phyloP scores from a whole-genome alignment of 2,888 invertebrate genomes.

The Deilephila porcellus region DNA sequence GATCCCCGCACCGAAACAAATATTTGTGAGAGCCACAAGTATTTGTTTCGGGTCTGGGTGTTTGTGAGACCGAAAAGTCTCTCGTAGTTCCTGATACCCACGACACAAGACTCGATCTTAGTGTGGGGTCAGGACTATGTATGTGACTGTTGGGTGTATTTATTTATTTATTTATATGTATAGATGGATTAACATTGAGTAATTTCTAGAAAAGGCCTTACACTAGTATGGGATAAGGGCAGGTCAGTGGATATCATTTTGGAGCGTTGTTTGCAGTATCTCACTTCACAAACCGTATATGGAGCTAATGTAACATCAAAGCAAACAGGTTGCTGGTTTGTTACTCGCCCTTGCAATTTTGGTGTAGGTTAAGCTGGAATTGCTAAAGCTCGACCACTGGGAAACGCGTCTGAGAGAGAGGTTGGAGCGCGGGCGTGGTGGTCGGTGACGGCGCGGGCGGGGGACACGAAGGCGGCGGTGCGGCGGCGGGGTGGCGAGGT shows the following conservation, averaged over 20 bases:
- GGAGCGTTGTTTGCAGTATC: background rate
- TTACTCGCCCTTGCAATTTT: slow-evolving; percentile 68
- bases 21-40: too few relatives aligned
- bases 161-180: too few relatives aligned
- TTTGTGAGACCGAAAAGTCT: too few relatives aligned
- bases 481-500: slow-evolving; percentile 42
- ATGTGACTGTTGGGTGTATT: too few relatives aligned
- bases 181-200: background rate
- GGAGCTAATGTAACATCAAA: slow-evolving; percentile 46
- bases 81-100: too few relatives aligned
- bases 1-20: too few relatives aligned
- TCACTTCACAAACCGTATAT: background rate
- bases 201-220: background rate
- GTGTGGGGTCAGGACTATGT: too few relatives aligned
- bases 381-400: slow-evolving; percentile 72
- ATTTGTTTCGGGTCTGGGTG: too few relatives aligned
- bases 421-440: slow-evolving; percentile 7
- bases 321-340: slow-evolving; percentile 63
- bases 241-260: background rate
- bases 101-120: too few relatives aligned
- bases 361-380: slow-evolving; percentile 64
- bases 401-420: slow-evolving; percentile 49
- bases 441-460: slow-evolving; percentile 33
- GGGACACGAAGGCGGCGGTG: slow-evolving; percentile 45
- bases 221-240: too few relatives aligned